A percentile compares a stretch with the other conserved stretches of the same genome.
Conservation (phyloP, 2,888 invertebrate species). For the Microctonus hyperodae region DNA sequence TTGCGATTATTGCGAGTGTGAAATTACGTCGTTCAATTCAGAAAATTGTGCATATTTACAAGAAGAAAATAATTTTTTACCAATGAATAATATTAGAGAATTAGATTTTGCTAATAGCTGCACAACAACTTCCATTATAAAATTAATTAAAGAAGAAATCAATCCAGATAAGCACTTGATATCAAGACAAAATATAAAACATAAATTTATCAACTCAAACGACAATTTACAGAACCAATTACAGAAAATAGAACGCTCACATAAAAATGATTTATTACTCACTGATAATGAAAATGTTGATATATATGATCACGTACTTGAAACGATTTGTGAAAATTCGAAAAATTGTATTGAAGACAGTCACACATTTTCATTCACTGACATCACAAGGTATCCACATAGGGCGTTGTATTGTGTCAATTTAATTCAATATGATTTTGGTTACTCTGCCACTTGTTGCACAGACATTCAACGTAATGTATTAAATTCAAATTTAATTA, state of each 20-base stretch:
- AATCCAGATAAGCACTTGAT: neutral
- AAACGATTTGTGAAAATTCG: neutral
- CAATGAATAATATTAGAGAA: neutral
- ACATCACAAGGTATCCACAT: constrained; percentile 16
- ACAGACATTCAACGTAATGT: neutral
- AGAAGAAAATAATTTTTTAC: neutral
- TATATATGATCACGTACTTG: neutral
- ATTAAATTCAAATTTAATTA: neutral
- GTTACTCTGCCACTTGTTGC: constrained; percentile 5
- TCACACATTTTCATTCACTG: neutral
- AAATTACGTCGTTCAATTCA: neutral
- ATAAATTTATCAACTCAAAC: neutral
- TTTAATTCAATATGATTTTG: constrained; percentile 17
- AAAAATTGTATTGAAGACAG: constrained; percentile 4
- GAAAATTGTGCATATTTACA: neutral
- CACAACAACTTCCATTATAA: constrained; percentile 10
- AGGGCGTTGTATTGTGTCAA: constrained; percentile 21
- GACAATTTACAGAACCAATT: no score
- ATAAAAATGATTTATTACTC: constrained; percentile 10
- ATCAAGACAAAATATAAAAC: neutral
- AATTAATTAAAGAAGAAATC: constrained; percentile 10
- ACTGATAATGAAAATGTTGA: constrained; percentile 16
- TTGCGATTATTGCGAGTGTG: constrained; percentile 40
- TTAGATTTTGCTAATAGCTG: neutral
- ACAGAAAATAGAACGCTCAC: neutral